A percentile compares a stretch with the other conserved stretches of the same genome.
These are phyloP conservation scores for Chaetops frenatus DNA, from an alignment of 2,113 vertebrate genomes.

Conservation along the genomic window DNA sequence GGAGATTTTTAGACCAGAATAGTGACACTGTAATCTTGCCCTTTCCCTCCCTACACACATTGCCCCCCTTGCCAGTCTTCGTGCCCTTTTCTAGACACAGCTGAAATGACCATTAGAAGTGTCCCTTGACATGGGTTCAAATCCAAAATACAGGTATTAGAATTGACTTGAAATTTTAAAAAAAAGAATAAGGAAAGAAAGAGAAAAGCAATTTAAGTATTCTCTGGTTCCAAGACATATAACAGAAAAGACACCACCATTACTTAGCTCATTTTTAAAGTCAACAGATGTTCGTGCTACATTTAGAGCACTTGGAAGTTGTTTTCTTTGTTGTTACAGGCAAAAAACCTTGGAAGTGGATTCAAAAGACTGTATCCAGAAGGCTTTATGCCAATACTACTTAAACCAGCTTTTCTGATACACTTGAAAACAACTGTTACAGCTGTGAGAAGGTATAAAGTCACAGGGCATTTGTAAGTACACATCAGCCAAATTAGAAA, in stretches of 20 bases:
- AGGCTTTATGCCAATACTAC: not conserved
- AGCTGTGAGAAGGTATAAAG: not conserved
- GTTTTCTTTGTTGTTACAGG: not conserved
- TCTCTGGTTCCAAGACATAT: not conserved
- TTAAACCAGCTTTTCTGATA: not conserved
- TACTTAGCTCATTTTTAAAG: not conserved
- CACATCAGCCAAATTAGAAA: not conserved
- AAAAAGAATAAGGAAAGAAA: not conserved
- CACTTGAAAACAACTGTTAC: not conserved
- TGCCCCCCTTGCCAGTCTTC: not conserved
- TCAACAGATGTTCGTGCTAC: not conserved
- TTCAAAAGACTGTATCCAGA: not conserved
- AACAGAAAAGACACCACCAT: not conserved
- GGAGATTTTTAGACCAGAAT: slow-evolving; percentile 9
- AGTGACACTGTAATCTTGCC: not conserved
- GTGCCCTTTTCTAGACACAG: not conserved
- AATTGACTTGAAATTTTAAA: not conserved
- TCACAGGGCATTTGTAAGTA: not conserved
- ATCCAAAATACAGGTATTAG: not conserved
- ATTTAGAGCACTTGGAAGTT: not conserved
- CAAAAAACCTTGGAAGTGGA: not conserved
- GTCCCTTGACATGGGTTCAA: not conserved
- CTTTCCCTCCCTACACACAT: not conserved
- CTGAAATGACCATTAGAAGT: not conserved
- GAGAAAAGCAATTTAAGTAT: not conserved